phyloP scores from a whole-genome alignment of 2,888 invertebrate genomes.

The Philhelius pedissequus region DNA sequence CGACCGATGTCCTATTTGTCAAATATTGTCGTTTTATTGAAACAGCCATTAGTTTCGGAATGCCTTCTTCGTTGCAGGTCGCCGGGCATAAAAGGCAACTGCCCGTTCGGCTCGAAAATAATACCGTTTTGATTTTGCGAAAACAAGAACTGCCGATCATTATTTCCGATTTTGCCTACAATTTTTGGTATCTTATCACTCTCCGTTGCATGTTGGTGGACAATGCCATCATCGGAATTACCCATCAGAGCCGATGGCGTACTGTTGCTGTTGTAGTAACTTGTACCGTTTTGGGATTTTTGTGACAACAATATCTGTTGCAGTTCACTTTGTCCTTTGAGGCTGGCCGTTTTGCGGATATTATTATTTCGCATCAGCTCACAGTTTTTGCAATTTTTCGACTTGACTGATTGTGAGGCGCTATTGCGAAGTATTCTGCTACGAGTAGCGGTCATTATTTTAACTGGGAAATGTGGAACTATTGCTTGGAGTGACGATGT shows the following conservation, averaged over 20 bases:
- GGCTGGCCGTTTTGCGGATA: conserved; percentile 75
- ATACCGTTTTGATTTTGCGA: conserved; percentile 70
- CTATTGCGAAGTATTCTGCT: conserved; percentile 36
- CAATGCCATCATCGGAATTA: conserved; percentile 71
- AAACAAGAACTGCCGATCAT: conserved; percentile 71
- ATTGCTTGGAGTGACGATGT: conserved; percentile 70
- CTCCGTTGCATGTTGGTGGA: conserved; percentile 70
- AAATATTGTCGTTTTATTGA: conserved; percentile 47
- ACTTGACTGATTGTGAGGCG: conserved; percentile 32
- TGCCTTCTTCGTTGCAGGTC: conserved; percentile 74
- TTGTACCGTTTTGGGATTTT: conserved; percentile 64
- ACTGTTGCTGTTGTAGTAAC: conserved; percentile 74
- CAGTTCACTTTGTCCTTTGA: conserved; percentile 73
- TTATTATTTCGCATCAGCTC: conserved; percentile 71
- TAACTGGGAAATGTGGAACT: conserved; percentile 35
- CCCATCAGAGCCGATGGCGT: conserved; percentile 73
- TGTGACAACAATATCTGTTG: conserved; percentile 53
- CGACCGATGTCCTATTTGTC: conserved; percentile 58
- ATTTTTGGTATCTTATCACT: conserved; percentile 79
- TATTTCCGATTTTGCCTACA: conserved; percentile 77
- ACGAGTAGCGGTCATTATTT: conserved; percentile 47
- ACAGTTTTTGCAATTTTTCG: conserved; percentile 72
- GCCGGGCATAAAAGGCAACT: conserved; percentile 70
- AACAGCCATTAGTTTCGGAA: conserved; percentile 74
- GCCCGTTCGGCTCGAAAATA: conserved; percentile 70